These are phyloP conservation scores for Cynaeus angustus DNA, from an alignment of 2,888 invertebrate species.

Conservation along the genomic window DNA sequence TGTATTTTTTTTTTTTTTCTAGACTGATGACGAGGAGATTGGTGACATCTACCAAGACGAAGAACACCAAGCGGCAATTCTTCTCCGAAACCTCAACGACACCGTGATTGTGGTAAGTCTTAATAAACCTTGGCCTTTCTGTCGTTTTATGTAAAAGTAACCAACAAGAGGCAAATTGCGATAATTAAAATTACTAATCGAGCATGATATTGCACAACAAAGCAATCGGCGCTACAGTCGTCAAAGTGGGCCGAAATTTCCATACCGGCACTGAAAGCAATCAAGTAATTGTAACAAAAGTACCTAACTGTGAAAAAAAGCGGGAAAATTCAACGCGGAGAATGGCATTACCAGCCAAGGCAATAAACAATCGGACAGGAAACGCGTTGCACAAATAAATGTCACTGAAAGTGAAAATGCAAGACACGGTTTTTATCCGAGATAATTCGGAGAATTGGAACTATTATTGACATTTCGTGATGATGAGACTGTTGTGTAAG, in stretches of 20 bases:
- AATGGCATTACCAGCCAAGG: constrained; percentile 17
- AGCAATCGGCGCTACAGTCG: constrained; percentile 8
- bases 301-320: constrained; percentile 19
- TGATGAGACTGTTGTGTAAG: constrained; percentile 30
- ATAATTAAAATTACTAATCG: constrained; percentile 42
- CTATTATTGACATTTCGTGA: constrained; percentile 45
- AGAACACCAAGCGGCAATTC: constrained; percentile 88
- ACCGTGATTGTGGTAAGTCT: constrained; percentile 88
- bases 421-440: constrained; percentile 15
- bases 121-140: constrained; percentile 49
- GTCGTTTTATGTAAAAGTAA: constrained; percentile 43
- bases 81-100: constrained; percentile 87
- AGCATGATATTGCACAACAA: constrained; percentile 37
- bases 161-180: constrained; percentile 33
- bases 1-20: constrained; percentile 51
- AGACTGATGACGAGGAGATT: constrained; percentile 81
- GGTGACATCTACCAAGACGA: constrained; percentile 93
- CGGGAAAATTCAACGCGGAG: constrained; percentile 20
- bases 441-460: constrained; percentile 28
- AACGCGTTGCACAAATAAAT: constrained; percentile 27
- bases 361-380: constrained; percentile 33
- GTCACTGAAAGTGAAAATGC: constrained; percentile 37
- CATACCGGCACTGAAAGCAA: constrained; percentile 32
- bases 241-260: constrained; percentile 41
- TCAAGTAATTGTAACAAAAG: constrained; percentile 10